These are phyloP conservation scores for Lochmaea crataegi DNA, from an alignment of 2,888 invertebrate genomes.

Conservation along the genomic window DNA sequence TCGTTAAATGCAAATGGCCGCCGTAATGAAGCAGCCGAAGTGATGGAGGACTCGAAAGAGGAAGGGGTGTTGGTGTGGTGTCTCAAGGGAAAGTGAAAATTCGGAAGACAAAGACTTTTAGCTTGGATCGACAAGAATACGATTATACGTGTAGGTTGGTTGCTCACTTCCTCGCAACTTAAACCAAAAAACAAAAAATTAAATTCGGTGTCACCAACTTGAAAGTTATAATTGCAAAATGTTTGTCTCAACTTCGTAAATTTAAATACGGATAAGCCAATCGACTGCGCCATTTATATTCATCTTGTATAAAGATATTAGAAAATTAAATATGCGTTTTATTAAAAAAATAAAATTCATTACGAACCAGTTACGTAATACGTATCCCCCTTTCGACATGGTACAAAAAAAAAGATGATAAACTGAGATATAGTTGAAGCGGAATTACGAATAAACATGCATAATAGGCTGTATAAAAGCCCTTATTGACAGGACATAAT, in stretches of 20 bases:
- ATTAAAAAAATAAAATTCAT: conserved; percentile 12
- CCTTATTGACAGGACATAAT: conserved; percentile 52
- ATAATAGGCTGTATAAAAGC: conserved; percentile 43
- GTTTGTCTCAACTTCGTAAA: neutral
- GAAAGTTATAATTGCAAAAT: neutral
- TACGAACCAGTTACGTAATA: neutral
- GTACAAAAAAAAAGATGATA: conserved; percentile 20
- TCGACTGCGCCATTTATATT: neutral
- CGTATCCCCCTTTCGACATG: neutral
- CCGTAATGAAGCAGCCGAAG: conserved; percentile 56
- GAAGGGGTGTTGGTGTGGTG: conserved; percentile 8
- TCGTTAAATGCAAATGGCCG: conserved; percentile 63
- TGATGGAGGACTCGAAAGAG: conserved; percentile 14
- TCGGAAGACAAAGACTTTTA: conserved; percentile 11
- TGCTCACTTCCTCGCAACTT: neutral
- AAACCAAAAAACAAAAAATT: neutral
- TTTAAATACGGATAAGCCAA: neutral
- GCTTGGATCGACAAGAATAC: conserved; percentile 1
- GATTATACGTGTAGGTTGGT: neutral
- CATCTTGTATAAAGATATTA: too few species aligned
- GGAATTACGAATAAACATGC: conserved; percentile 32
- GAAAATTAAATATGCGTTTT: neutral
- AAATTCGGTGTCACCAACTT: neutral
- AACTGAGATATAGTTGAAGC: conserved; percentile 23
- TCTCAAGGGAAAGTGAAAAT: conserved; percentile 26